Conservation (phyloP, 2,888 invertebrate species). For the Hirtodrosophila trivittata region DNA sequence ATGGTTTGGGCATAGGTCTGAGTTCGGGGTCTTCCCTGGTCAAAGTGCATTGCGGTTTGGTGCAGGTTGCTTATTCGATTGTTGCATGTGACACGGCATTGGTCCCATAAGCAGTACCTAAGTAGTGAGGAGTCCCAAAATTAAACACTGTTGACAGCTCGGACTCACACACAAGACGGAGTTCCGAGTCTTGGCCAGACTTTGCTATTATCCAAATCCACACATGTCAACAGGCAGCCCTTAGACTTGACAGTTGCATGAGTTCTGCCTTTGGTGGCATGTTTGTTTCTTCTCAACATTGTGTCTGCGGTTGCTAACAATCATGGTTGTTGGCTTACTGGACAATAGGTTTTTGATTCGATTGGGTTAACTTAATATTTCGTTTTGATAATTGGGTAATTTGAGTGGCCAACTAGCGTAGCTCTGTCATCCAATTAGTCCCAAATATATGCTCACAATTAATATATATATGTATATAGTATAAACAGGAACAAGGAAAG, state of each 20-base stretch:
- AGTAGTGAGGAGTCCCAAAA: slow-evolving; percentile 59
- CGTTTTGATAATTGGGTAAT: slow-evolving; percentile 69
- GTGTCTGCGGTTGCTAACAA: slow-evolving; percentile 45
- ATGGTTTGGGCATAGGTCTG: slow-evolving; percentile 3
- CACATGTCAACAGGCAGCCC: slow-evolving; percentile 59
- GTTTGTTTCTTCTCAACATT: slow-evolving; percentile 34
- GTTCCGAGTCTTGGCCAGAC: slow-evolving; percentile 5
- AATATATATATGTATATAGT: no score
- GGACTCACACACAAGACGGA: slow-evolving; percentile 61
- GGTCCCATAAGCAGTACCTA: slow-evolving; percentile 26
- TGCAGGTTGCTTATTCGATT: slow-evolving; percentile 34
- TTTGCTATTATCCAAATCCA: slow-evolving; percentile 48
- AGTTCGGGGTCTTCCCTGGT: slow-evolving; percentile 37
- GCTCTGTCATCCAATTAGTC: slow-evolving; percentile 59
- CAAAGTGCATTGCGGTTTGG: slow-evolving; percentile 77
- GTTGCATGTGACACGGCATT: slow-evolving; percentile 72
- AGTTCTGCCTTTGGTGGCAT: slow-evolving; percentile 27
- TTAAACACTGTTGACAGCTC: slow-evolving; percentile 80
- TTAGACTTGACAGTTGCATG: slow-evolving; percentile 77
- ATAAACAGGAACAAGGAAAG: no score
- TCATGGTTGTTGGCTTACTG: slow-evolving; percentile 48
- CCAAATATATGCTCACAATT: no score
- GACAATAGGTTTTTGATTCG: slow-evolving; percentile 55
- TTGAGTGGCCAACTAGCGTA: slow-evolving; percentile 65
- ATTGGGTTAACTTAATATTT: slow-evolving; percentile 45